phyloP scores from a whole-genome alignment of 1,140 invertebrate genomes.

The Drosophila mauritiana region DNA sequence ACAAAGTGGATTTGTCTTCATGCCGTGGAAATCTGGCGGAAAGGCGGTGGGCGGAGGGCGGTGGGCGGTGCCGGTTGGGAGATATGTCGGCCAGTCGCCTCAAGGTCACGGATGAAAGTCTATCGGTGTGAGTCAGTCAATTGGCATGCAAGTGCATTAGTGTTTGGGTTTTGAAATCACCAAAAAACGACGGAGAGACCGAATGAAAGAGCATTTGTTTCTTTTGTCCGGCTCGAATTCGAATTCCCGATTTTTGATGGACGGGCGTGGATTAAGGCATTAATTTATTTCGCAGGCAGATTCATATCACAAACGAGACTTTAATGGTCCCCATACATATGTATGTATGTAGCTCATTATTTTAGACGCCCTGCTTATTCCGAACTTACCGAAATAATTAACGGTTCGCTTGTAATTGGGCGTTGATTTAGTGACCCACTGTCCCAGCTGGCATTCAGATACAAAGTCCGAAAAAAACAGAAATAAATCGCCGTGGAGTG shows the following conservation, averaged over 20 bases:
- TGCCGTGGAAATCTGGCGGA: constrained; percentile 63
- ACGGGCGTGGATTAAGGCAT: constrained; percentile 37
- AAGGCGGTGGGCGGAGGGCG: constrained; percentile 16
- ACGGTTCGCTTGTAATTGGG: constrained; percentile 63
- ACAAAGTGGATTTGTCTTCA: constrained; percentile 79
- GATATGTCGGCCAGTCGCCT: constrained; percentile 62
- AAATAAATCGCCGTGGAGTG: constrained; percentile 30
- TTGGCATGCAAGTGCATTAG: constrained; percentile 46
- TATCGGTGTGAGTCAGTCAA: constrained; percentile 36
- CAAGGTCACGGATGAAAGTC: constrained; percentile 84
- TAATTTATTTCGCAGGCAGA: constrained; percentile 24
- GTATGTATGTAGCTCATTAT: constrained; percentile 34
- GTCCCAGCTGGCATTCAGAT: constrained; percentile 47
- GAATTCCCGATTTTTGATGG: constrained; percentile 34
- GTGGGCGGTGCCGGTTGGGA: constrained; percentile 8
- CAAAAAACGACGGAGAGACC: neutral
- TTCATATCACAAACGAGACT: constrained; percentile 49
- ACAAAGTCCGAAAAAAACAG: constrained; percentile 12
- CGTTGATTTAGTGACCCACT: constrained; percentile 52
- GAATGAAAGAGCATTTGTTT: constrained; percentile 31
- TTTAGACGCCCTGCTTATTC: constrained; percentile 57
- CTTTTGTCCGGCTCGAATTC: constrained; percentile 14
- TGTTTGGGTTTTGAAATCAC: constrained; percentile 23
- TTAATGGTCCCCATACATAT: constrained; percentile 22
- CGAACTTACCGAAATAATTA: constrained; percentile 63